These are phyloP conservation scores for Turritopsis dohrnii DNA, from an alignment of 30 jellyfish, hydroid and myxozoan species.

Conservation along the genomic window DNA sequence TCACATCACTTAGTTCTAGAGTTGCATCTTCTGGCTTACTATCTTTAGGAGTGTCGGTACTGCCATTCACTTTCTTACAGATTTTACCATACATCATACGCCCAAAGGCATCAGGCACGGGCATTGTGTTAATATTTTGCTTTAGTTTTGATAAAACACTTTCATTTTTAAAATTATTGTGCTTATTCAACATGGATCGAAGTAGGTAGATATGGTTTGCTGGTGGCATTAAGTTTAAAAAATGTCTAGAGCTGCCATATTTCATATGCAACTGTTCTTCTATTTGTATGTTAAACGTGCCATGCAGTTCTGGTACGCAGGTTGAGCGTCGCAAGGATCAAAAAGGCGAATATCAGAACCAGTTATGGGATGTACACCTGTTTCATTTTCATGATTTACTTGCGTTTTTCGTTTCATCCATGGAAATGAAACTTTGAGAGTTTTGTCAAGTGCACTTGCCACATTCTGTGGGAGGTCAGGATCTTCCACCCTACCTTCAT, in stretches of 20 bases:
- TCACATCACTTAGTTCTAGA: neutral
- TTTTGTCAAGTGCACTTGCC: slow-evolving; percentile 23
- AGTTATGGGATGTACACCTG: slow-evolving; percentile 38
- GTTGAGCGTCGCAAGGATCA: slow-evolving; percentile 36
- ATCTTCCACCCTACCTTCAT: slow-evolving; percentile 33
- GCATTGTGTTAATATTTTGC: neutral
- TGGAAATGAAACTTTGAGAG: slow-evolving; percentile 33
- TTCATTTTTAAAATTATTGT: neutral
- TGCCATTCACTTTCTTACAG: too few species aligned
- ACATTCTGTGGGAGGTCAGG: slow-evolving; percentile 22
- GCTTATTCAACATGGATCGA: slow-evolving; percentile 11
- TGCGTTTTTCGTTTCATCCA: slow-evolving; percentile 24
- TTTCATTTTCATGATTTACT: neutral
- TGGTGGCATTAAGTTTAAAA: neutral
- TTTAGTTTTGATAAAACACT: neutral
- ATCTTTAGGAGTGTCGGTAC: neutral
- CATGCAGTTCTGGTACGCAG: slow-evolving; percentile 38
- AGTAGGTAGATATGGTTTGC: neutral
- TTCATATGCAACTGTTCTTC: slow-evolving; percentile 44
- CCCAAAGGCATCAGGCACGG: neutral
- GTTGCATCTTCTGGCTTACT: neutral
- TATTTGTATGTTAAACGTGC: slow-evolving; percentile 36
- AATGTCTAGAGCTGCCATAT: neutral
- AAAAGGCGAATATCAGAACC: slow-evolving; percentile 28
- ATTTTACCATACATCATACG: neutral